Conservation (phyloP, 1,140 invertebrate species). For the Lepidurus couesii region DNA sequence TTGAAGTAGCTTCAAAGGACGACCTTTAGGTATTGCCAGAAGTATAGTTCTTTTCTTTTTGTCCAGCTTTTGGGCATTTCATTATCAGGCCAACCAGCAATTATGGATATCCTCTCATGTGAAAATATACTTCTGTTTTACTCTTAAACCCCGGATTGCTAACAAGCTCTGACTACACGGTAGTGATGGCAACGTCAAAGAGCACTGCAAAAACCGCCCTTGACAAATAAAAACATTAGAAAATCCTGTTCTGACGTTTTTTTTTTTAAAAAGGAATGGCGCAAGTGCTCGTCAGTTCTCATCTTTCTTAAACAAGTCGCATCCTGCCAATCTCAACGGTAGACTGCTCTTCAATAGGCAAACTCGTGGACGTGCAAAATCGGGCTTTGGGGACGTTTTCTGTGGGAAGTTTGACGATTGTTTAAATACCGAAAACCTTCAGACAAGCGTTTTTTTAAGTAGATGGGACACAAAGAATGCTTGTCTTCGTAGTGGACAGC, state of each 20-base stretch:
- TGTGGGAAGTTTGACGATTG: conserved; percentile 13
- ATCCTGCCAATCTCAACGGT: conserved; percentile 14
- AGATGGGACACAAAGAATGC: not conserved
- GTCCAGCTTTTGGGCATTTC: not conserved
- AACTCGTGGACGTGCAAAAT: conserved; percentile 21
- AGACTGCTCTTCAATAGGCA: not conserved
- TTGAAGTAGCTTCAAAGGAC: not conserved
- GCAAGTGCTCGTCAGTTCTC: not conserved
- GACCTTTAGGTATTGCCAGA: not conserved
- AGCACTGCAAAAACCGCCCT: not conserved
- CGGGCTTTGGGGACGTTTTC: not conserved
- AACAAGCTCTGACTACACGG: not conserved
- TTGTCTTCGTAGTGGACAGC: not conserved
- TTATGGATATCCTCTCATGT: not conserved
- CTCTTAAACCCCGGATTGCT: not conserved
- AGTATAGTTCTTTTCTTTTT: not conserved
- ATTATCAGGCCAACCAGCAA: not conserved
- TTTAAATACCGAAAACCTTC: not conserved
- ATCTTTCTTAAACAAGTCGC: conserved; percentile 22
- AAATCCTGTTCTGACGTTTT: not conserved
- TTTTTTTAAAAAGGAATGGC: not conserved
- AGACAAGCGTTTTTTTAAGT: not conserved
- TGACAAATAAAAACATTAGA: not conserved
- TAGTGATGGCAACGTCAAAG: not conserved
- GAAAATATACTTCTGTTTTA: not conserved